A percentile compares a stretch with the other conserved stretches of the same genome.
phyloP scores from a whole-genome alignment of 2,113 vertebrate genomes.

The Oceanites oceanicus region DNA sequence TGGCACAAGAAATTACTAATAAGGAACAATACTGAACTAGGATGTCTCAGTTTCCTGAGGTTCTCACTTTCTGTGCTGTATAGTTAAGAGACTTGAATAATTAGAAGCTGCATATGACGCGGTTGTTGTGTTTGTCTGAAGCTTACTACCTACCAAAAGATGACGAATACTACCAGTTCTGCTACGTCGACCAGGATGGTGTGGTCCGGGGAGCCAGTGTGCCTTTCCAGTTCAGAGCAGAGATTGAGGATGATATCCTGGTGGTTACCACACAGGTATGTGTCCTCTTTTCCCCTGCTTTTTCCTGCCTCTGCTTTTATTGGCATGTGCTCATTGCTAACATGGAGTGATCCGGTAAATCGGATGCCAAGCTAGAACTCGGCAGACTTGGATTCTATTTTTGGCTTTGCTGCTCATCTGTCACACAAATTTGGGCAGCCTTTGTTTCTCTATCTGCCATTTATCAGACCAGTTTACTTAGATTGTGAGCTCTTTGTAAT shows the following conservation, averaged over 20 bases:
- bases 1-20: neutral
- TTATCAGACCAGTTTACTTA: neutral
- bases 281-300: neutral
- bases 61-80: neutral
- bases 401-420: neutral
- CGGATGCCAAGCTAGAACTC: neutral
- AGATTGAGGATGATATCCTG: constrained; percentile 69
- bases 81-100: neutral
- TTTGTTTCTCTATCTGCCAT: neutral
- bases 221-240: constrained; percentile 73
- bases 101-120: neutral
- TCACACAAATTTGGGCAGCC: neutral
- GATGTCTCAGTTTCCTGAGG: neutral
- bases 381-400: neutral
- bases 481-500: neutral
- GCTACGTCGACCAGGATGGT: constrained; percentile 74
- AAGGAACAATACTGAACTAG: neutral
- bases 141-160: constrained; percentile 78
- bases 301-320: neutral
- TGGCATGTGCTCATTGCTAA: neutral
- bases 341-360: neutral
- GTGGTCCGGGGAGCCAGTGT: constrained; percentile 69
- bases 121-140: constrained; percentile 13
- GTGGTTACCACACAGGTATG: constrained; percentile 72
- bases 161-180: constrained; percentile 78